Evolutionary conservation across 2,113 vertebrate species (phyloP), one percentile per base, ranked within the genome.

Genomic region (Parotia lawesii): DNA sequence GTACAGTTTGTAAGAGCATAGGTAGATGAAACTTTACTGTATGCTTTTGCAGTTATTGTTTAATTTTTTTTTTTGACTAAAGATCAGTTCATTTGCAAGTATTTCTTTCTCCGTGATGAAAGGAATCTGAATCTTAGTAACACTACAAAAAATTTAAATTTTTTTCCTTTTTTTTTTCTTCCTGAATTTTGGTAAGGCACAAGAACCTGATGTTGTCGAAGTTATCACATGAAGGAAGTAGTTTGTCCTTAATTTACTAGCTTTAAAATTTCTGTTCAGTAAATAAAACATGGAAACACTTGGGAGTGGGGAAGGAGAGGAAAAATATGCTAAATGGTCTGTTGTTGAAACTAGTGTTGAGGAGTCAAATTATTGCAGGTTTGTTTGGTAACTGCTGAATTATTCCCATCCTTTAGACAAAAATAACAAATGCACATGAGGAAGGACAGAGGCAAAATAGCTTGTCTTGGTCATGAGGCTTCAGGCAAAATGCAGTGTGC

Each of bases 391-490:
- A 40, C 28, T 70, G 53, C 35, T 75, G 50, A 78, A 58, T 81
- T 66, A 62, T 74, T 91, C 44, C 47, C 7, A 29, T 64, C 18
- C 15, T 87, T 78, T 42, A 85, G 57, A 33, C 12, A 81, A 81
- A 71, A 85, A 42, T 21, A 37, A 50, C 20, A 84, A 56, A 42
- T 58, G 15, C 9, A 12, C 1, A 14, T 0, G 0, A 66, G 31
- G 42, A 74, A 71, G 17, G 21, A 42, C 42, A 82, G 67, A 73
- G 69, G 37, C 28, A 76, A 76, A 85, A 44, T 54, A 28, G 5
- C 33, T 74, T 50, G 5, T 73, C 19, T 47, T 31, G 27, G 12
- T 47, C 48, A 4, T 35, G 56, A 76, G 35, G 38, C 56, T 85
- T 87, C 60, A 87, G 70, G 29, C 22, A 56, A 72, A 90, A 80